phyloP scores from a whole-genome alignment of 2,797 vertebrate genomes.

The Sparus aurata region DNA sequence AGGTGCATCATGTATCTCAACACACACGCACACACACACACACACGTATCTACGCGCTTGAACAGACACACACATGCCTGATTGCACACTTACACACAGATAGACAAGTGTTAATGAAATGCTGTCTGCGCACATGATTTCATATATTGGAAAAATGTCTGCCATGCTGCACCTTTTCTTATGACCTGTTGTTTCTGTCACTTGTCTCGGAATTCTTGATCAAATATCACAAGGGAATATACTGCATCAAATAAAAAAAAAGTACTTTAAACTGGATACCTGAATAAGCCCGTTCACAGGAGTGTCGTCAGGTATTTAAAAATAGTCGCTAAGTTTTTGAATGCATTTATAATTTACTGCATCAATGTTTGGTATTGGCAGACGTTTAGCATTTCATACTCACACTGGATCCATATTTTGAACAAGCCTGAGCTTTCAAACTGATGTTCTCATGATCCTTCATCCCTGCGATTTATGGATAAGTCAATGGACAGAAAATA shows the following conservation, averaged over 20 bases:
- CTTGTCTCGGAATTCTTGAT: neutral
- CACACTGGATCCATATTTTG: slow-evolving; percentile 1
- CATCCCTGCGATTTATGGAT: neutral
- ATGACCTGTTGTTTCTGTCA: slow-evolving; percentile 23
- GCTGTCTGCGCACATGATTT: slow-evolving; percentile 13
- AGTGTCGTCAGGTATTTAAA: neutral
- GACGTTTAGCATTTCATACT: neutral
- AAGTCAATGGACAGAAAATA: neutral
- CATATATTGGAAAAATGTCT: slow-evolving; percentile 24
- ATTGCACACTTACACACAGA: slow-evolving; percentile 19
- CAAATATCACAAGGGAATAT: neutral
- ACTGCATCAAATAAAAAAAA: neutral
- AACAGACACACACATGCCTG: slow-evolving; percentile 30
- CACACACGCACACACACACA: slow-evolving; percentile 46
- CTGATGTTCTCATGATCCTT: neutral
- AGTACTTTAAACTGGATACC: neutral
- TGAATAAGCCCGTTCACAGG: neutral
- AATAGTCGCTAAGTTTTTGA: neutral
- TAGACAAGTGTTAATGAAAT: slow-evolving; percentile 55
- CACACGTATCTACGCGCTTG: slow-evolving; percentile 33
- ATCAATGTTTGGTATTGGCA: neutral
- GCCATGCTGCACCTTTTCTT: slow-evolving; percentile 10
- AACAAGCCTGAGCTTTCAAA: neutral
- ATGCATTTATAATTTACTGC: neutral
- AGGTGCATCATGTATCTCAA: slow-evolving; percentile 72